phyloP scores from a whole-genome alignment of 2,113 vertebrate genomes.

The Micronycteris hirsuta region DNA sequence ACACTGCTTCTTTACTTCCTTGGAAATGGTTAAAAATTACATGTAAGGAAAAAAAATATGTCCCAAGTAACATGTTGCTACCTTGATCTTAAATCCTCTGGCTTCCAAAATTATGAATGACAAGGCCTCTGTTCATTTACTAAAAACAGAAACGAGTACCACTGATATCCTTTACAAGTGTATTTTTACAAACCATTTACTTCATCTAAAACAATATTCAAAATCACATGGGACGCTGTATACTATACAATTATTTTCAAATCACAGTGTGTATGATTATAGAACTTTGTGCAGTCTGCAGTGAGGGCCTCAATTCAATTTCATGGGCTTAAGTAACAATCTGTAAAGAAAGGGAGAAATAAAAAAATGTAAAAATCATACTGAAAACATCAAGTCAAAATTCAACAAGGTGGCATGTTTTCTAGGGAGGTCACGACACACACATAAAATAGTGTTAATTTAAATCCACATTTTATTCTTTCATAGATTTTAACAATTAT shows the following conservation, averaged over 20 bases:
- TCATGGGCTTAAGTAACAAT: background rate
- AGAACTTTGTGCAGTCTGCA: background rate
- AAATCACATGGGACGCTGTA: background rate
- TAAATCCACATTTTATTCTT: conserved; percentile 83
- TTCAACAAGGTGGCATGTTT: background rate
- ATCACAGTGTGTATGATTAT: background rate
- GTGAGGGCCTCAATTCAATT: background rate
- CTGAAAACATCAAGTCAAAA: background rate
- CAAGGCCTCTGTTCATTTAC: conserved; percentile 15
- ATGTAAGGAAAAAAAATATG: conserved; percentile 5
- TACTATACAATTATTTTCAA: background rate
- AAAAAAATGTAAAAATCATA: background rate
- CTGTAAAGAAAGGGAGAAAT: background rate
- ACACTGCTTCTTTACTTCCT: background rate
- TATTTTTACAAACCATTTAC: conserved; percentile 17
- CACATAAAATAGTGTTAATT: conserved; percentile 55
- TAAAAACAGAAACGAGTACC: background rate
- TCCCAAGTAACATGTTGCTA: background rate
- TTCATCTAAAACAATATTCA: conserved; percentile 17
- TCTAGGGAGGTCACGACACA: background rate
- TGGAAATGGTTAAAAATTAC: background rate
- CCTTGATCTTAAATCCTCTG: background rate
- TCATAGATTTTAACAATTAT: conserved; percentile 78
- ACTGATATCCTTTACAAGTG: conserved; percentile 21
- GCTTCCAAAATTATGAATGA: background rate